Evolutionary conservation across 2,888 invertebrate species (phyloP), one percentile per base, ranked within the genome.

Genomic region (Eucera pruinosa): DNA sequence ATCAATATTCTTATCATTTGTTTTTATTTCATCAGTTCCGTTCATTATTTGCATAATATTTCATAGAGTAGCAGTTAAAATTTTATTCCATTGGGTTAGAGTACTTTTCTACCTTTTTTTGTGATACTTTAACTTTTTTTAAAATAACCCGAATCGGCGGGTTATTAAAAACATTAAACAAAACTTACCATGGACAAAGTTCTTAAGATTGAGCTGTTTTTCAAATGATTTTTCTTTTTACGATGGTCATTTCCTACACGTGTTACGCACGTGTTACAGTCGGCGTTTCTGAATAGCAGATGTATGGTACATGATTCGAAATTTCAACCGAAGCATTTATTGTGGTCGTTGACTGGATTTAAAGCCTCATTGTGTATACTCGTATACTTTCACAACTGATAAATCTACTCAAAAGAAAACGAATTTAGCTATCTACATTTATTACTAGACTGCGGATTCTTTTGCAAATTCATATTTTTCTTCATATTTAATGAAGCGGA

Each of bases 211-310:
- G 47, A 33, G 47, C 20, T 57, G 13, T 11, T 77, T 60, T 52
- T 66, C 60, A 67, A 73, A 39, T 72, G 80, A 70, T 80, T 62
- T 52, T 60, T 27, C 36, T 43, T 80, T 81, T 80, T 73, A 67
- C 43, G 18, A 20, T 9, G 30, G 18, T 7, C n/a, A 20, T 30
- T 45, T 5, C 11, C 30, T 60, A 58, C 82, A 82, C 77, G 73
- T 83, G 82, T 55, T 47, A 3, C 20, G 69, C 82, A 83, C 61
- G 72, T 82, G 82, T 76, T 55, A 13, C 45, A 55, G 58, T 55
- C 69, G 62, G 50, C 50, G 23, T 30, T 72, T 80, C 41, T 66
- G 45, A 68, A 76, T 64, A 64, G 62, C 81, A 77, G 65, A 74
- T 74, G 70, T 43, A 70, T 25, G 52, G 58, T 41, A 47, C 74